Evolutionary conservation across 2,888 invertebrate genomes (phyloP).

Genomic region (Cyclophora albipunctata): DNA sequence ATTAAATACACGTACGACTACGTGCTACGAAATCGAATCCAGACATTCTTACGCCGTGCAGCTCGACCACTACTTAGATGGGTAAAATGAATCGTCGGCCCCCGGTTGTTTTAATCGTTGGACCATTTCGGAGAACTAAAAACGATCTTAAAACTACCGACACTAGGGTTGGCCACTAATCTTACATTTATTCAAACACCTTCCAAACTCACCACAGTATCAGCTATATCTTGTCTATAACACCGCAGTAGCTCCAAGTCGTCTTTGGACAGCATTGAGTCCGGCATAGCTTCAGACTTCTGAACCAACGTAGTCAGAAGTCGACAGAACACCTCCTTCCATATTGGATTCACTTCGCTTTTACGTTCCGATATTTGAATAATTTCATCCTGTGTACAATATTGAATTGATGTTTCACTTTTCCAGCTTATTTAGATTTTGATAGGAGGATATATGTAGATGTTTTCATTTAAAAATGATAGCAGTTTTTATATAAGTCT

Average conservation of each 20-base stretch:
- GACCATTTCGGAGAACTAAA: too few species aligned
- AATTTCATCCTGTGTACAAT: constrained; percentile 76
- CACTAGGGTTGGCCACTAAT: too few species aligned
- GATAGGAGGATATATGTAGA: background rate
- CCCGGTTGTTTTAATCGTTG: too few species aligned
- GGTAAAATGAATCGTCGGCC: too few species aligned
- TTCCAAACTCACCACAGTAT: constrained; percentile 79
- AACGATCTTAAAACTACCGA: too few species aligned
- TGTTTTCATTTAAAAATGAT: too few species aligned
- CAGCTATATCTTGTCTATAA: constrained; percentile 89
- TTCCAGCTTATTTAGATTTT: background rate
- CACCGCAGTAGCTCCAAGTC: constrained; percentile 91
- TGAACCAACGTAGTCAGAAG: constrained; percentile 83
- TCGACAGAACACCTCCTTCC: constrained; percentile 87
- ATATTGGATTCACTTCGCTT: constrained; percentile 58
- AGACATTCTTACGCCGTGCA: too few species aligned
- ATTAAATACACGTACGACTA: too few species aligned
- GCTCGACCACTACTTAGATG: too few species aligned
- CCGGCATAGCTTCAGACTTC: constrained; percentile 86
- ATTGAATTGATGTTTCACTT: background rate
- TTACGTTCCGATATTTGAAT: constrained; percentile 50
- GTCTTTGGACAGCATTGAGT: constrained; percentile 79
- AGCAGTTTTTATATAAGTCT: too few species aligned
- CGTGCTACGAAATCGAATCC: too few species aligned
- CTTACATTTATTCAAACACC: too few species aligned